These are phyloP conservation scores for Apteryx owenii DNA, from an alignment of 2,113 vertebrate species.

Conservation along the genomic window DNA sequence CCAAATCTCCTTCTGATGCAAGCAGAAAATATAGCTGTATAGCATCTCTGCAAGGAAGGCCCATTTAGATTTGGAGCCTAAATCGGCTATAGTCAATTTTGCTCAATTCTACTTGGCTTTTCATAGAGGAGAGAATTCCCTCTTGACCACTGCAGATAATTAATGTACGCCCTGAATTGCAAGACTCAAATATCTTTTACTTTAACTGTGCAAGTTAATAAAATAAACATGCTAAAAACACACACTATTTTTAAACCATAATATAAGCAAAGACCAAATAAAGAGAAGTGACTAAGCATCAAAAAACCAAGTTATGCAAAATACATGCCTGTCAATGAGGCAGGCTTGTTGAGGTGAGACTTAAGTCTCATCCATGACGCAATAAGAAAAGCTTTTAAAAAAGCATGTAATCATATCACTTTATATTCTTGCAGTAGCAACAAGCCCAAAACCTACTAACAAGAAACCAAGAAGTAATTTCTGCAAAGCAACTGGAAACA, in stretches of 20 bases:
- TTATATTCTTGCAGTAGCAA: not conserved
- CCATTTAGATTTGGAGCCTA: not conserved
- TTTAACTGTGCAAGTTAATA: not conserved
- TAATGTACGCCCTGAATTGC: not conserved
- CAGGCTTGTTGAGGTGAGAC: not conserved
- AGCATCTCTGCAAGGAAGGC: not conserved
- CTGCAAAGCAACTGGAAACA: not conserved
- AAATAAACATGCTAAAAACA: not conserved
- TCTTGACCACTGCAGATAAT: not conserved
- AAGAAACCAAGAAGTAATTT: not conserved
- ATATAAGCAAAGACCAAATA: not conserved
- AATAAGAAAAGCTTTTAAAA: not conserved
- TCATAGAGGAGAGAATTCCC: not conserved
- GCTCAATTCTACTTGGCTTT: not conserved
- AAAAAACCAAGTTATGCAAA: not conserved
- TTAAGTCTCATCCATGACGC: not conserved
- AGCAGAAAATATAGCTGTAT: not conserved
- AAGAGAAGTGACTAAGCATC: not conserved
- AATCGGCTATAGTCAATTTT: not conserved
- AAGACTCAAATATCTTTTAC: not conserved
- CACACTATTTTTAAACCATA: not conserved
- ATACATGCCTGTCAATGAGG: not conserved
- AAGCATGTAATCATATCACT: not conserved
- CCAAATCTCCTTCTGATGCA: not conserved
- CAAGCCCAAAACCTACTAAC: not conserved